Base-by-base conservation (phyloP, 2,113 vertebrate species). In the Ia io region DNA sequence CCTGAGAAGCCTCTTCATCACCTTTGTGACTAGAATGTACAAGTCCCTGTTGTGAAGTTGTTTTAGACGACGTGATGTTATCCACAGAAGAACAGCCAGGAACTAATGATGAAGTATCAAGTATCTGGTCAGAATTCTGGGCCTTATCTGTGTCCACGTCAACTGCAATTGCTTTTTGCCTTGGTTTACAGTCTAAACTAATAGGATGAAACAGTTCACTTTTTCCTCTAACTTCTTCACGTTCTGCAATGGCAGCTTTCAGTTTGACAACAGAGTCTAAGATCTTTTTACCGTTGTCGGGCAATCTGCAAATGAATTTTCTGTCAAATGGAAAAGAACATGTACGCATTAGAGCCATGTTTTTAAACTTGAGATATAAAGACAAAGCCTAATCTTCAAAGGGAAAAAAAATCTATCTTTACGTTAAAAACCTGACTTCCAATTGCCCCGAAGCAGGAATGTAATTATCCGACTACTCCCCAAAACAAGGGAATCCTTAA, bases 251-350 rank as follows among this genome's bases (percentile, higher is more conserved):
- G 69, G 98, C 98, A 82, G 98, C 93, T 30, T 77, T 98, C 23
- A 99, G 93, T 97, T 98, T 99, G 94, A 98, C 98, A 71, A 96
- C 94, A 96, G 99, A 99, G 40, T 98, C 98, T 0, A 96, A 95
- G 37, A 99, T 99, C 98, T 99, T 99, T 97, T 99, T 98, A 90
- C 99, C 99, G 98, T 98, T 99, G 98, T 99, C 99, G 73, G 99
- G 99, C 97, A 99, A 99, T 88, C 89, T 98, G 86, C 97, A 98
- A 93, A 99, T 96, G 96, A 99, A 99, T 87, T 97, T 98, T 98
- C 99, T 99, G 96, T 40, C 80, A 96, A 88, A 86, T 51, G n/a
- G 16, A 96, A 91, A 95, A 88, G 78, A 9, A 63, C 0, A 82
- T 0, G 1, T 3, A 63, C 11, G 51, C 2, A 71, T 96, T 82